Base-by-base conservation (phyloP, 2,113 vertebrate genomes). In the Bolborhynchus lineola region DNA sequence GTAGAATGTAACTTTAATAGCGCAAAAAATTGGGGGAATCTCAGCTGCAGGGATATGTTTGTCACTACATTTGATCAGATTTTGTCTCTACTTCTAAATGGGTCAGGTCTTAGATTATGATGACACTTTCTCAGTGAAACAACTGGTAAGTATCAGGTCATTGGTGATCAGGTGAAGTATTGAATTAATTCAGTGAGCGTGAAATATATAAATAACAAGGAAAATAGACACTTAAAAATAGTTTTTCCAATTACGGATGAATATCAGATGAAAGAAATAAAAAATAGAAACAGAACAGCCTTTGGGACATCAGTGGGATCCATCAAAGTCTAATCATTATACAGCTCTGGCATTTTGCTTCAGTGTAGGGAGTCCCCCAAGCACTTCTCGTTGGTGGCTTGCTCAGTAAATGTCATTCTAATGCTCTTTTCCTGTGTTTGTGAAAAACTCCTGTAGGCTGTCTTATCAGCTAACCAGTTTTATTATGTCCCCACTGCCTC, bases 321-420 rank as follows among this genome's bases (percentile, higher is more conserved):
- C 84, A 92, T 96, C 95, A 96, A 96, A 96, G 84, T 92, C 88
- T 74, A 88, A 94, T 97, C 90, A 94, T 96, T 88, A 93, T 95
- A 90, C 89, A 93, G 49, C 74, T 94, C 46, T 97, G 96, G 91
- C 95, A 97, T 97, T 97, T 97, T 86, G 39, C 75, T 97, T 95
- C 88, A 82, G 93, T 85, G 89, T 88, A 94, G 82, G 78, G 92
- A 28, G 70, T 91, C 90, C 92, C 86, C 88, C 89, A 63, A 97
- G 96, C 95, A 91, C 37, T 92, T 86, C 75, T 96, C 75, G 92
- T 89, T 90, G 93, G 96, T 95, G 92, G 82, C 87, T 97, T 94
- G 82, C 91, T 92, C 87, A 93, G 82, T 97, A 98, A 98, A 98
- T 98, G 97, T 98, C 97, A 98, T 82, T 95, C 96, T 93, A 95